phyloP scores from a whole-genome alignment of 2,113 vertebrate genomes.

The Noctilio leporinus region DNA sequence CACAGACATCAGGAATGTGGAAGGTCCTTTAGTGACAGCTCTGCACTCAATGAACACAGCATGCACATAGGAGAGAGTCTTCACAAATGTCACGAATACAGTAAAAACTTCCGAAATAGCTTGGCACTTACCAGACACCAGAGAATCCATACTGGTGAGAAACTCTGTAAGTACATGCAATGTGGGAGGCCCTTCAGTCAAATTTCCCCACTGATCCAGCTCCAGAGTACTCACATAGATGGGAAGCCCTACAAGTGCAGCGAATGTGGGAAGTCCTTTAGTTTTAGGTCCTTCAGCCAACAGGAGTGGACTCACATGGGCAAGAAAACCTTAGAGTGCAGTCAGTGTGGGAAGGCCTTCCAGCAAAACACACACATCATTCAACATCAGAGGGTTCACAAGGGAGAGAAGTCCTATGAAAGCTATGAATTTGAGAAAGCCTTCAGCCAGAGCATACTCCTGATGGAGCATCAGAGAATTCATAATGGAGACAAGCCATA shows the following conservation, averaged over 20 bases:
- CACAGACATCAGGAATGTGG: not conserved
- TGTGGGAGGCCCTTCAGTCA: constrained; percentile 40
- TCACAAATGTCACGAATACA: not conserved
- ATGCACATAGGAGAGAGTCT: constrained; percentile 38
- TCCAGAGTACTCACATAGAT: not conserved
- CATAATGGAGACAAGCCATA: constrained; percentile 37
- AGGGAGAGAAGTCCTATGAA: not conserved
- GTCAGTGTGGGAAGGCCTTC: not conserved
- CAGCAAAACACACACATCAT: not conserved
- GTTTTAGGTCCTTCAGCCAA: not conserved
- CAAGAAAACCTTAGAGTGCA: not conserved
- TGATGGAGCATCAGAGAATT: not conserved
- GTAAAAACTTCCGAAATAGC: constrained; percentile 31
- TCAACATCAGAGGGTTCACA: constrained; percentile 18
- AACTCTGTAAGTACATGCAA: not conserved
- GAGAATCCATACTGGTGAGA: constrained; percentile 18
- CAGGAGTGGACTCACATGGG: not conserved
- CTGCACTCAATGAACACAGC: not conserved
- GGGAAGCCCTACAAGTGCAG: not conserved
- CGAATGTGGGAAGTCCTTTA: not conserved
- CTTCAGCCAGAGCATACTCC: constrained; percentile 28
- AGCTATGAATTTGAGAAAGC: not conserved
- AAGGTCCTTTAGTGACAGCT: constrained; percentile 32
- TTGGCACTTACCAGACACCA: constrained; percentile 19
- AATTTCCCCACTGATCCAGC: not conserved